Evolutionary conservation across 2,113 vertebrate genomes (phyloP), one percentile per base, ranked within the genome.

Genomic region (Nanorana parkeri): DNA sequence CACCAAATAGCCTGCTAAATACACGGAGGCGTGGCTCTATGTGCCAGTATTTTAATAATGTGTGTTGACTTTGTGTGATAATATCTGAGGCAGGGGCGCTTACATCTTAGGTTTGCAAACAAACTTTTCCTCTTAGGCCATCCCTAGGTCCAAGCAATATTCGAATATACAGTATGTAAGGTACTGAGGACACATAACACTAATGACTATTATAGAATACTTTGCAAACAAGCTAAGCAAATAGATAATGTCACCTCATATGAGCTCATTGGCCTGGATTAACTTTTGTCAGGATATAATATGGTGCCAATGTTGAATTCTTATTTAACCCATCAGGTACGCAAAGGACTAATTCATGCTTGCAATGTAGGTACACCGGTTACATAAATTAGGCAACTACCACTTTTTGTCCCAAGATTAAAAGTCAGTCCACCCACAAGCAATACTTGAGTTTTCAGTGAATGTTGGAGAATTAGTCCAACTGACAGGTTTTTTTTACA

Each of bases 171-270:
- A n/a, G n/a, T n/a, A 71, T 81, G 24, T 66, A 56, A 21, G 79
- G 67, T 32, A 68, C 77, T 68, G 23, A 80, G 78, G 41, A 80
- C 17, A 58, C 67, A 69, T 61, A 32, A 58, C 17, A 54, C 58
- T 83, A 72, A 68, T 76, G 65, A 83, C 73, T 76, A 55, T 76
- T 51, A 76, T 41, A 83, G 51, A 32, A 68, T 74, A 68, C 71
- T 29, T 29, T 55, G 80, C 60, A 81, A 76, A 83, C 72, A 83
- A 10, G 58, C 21, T 58, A 47, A 60, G 54, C 64, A 83, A 83
- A 83, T 21, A 76, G 17, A 76, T 83, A 55, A 8, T 52, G n/a
- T 76, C 80, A 83, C 41, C 80, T 83, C 80, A 83, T 51, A 83
- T 83, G 80, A 68, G 72, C 65, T 83, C 63, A 66, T 76, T 83